These are phyloP conservation scores for Drosophila niveifrons DNA, from an alignment of 2,888 invertebrate genomes.

Conservation along the genomic window DNA sequence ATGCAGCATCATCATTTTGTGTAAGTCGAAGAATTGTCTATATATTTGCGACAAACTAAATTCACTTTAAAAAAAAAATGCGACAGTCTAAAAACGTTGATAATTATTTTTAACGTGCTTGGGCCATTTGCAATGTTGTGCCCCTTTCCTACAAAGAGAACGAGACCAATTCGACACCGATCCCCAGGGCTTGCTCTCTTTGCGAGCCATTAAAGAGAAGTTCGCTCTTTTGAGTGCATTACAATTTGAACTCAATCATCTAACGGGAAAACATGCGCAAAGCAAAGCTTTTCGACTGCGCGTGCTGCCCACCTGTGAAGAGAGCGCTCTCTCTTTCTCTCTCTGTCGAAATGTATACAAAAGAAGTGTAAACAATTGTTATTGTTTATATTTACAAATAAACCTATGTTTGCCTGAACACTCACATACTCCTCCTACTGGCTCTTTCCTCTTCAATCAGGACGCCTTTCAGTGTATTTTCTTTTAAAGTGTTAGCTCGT, in stretches of 20 bases:
- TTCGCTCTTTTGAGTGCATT: slow-evolving; percentile 32
- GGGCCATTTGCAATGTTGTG: slow-evolving; percentile 74
- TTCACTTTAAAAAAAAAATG: slow-evolving; percentile 8
- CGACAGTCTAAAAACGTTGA: slow-evolving; percentile 70
- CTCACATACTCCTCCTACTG: slow-evolving; percentile 8
- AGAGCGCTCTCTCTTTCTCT: slow-evolving; percentile 16
- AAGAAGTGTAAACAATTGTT: slow-evolving; percentile 65
- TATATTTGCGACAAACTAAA: slow-evolving; percentile 41
- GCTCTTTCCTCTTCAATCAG: neutral
- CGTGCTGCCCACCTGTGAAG: slow-evolving; percentile 65
- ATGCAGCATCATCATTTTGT: slow-evolving; percentile 74
- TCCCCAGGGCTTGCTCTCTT: slow-evolving; percentile 36
- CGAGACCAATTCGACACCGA: slow-evolving; percentile 2
- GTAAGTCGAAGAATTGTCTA: slow-evolving; percentile 53
- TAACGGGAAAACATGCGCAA: slow-evolving; percentile 75
- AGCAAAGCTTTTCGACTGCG: slow-evolving; percentile 54
- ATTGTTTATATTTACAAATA: slow-evolving; percentile 76
- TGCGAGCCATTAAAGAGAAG: neutral
- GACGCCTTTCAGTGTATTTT: slow-evolving; percentile 10
- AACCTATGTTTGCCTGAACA: slow-evolving; percentile 41
- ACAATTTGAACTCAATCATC: slow-evolving; percentile 14
- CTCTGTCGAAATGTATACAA: slow-evolving; percentile 8
- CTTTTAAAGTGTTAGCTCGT: slow-evolving; percentile 18
- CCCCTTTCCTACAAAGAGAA: slow-evolving; percentile 21
- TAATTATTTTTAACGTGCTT: slow-evolving; percentile 81